Evolutionary conservation across 2,797 vertebrate genomes (phyloP).

Genomic region (Neopelma chrysocephalum): DNA sequence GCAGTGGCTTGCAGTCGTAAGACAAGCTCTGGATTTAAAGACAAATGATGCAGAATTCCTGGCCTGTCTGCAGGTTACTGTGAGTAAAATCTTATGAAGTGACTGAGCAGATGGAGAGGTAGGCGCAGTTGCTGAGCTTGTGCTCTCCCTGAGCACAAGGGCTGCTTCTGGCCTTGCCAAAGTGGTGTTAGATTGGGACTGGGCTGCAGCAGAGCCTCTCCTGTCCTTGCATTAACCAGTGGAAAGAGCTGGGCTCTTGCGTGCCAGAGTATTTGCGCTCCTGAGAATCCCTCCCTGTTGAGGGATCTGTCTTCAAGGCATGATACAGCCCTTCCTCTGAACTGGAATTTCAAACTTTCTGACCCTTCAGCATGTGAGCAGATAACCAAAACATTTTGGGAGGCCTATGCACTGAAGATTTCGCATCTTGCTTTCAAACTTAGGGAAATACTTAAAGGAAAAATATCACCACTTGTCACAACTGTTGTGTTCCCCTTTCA

Average conservation of each 20-base stretch:
- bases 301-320: neutral
- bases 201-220: neutral
- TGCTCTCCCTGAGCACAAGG: neutral
- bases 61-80: neutral
- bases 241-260: neutral
- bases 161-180: neutral
- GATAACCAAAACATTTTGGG: neutral
- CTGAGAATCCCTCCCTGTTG: rapidly evolving
- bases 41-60: constrained; percentile 3
- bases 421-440: neutral
- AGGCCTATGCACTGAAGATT: neutral
- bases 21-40: constrained; percentile 5
- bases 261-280: neutral
- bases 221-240: rapidly evolving
- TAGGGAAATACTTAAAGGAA: neutral
- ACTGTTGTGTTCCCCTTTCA: constrained; percentile 27
- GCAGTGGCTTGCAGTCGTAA: neutral
- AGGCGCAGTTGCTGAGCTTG: neutral
- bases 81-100: neutral
- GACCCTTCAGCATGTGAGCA: neutral
- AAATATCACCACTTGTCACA: constrained; percentile 34
- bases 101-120: neutral
- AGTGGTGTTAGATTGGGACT: neutral
- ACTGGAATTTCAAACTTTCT: neutral
- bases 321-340: neutral